Evolutionary conservation across 2,797 vertebrate genomes (phyloP).

Genomic region (Pampus argenteus): DNA sequence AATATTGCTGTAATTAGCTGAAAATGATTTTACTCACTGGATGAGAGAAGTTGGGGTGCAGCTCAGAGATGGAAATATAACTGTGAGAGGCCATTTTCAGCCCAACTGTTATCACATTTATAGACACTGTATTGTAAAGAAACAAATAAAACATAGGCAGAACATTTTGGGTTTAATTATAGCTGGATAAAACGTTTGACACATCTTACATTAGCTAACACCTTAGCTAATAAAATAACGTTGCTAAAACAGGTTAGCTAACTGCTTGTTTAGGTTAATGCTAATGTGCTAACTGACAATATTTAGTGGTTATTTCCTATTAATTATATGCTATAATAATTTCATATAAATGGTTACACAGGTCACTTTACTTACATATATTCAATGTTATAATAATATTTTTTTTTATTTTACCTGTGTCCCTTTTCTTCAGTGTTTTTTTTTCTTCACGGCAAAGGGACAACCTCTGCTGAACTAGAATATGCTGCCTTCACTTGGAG

Average conservation of each 20-base stretch:
- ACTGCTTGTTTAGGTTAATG: too few species aligned
- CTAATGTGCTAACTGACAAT: not conserved
- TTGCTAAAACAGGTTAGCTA: too few species aligned
- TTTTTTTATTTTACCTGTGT: constrained; percentile 10
- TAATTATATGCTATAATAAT: too few species aligned
- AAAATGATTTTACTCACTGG: constrained; percentile 84
- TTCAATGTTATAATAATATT: too few species aligned
- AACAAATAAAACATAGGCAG: not conserved
- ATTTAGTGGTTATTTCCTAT: not conserved
- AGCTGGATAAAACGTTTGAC: not conserved
- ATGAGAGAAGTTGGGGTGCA: constrained; percentile 90
- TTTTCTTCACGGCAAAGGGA: constrained; percentile 11
- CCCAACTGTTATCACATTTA: not conserved
- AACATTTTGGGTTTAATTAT: not conserved
- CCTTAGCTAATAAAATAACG: not conserved
- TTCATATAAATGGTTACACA: not conserved
- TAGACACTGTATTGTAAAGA: not conserved
- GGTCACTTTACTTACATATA: rapidly evolving
- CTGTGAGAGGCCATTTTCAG: constrained; percentile 69
- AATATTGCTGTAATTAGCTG: not conserved
- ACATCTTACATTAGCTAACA: not conserved
- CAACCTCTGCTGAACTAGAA: rapidly evolving
- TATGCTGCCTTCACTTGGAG: constrained; percentile 25
- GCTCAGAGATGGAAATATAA: constrained; percentile 89
- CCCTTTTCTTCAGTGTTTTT: not conserved